Base-by-base conservation (phyloP, 1,140 invertebrate genomes). In the Scaptodrosophila lebanonensis region DNA sequence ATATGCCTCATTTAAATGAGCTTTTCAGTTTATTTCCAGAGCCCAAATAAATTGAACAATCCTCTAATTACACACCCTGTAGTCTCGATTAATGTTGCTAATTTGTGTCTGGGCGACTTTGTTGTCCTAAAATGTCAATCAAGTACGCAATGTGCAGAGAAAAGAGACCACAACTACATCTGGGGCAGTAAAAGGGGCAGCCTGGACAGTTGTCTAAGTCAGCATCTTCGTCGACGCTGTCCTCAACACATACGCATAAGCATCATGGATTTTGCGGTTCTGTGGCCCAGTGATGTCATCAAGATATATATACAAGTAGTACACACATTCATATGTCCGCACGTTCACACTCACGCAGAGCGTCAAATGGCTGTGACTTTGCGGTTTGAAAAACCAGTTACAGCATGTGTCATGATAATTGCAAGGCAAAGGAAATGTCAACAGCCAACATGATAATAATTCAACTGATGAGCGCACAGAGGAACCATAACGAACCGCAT, bases 371-470 rank as follows among this genome's bases (percentile, higher is more conserved):
- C 45, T 63, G 54, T 63, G 54, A 77, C 48, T 82, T 49, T 50
- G 54, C 40, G 50, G 36, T 38, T 42, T 49, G 40, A 39, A 56
- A 52, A 63, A 44, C 59, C 39, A 60, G 54, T 64, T 45, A 48
- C 68, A 64, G 54, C 57, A 62, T 64, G 58, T 60, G 51, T 59
- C 67, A 61, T 72, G 72, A 77, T 77, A 79, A 79, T 79, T 79
- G 73, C 75, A 56, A 72, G 17, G 47, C 58, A 59, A 43, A 61
- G 62, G 35, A 63, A 64, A 6, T 2, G 8, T 33, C 3, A 3
- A 33, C 32, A n/a, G 12, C 29, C 72, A 76, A 51, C 64, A 79
- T 63, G 75, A 79, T 82, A 79, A 79, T 79, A 79, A 82, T 82
- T 79, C 61, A 82, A 63, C 33, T 70, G 52, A 53, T 51, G 57